Conservation (phyloP, 2,113 vertebrate species). For the Spea multiplicata region DNA sequence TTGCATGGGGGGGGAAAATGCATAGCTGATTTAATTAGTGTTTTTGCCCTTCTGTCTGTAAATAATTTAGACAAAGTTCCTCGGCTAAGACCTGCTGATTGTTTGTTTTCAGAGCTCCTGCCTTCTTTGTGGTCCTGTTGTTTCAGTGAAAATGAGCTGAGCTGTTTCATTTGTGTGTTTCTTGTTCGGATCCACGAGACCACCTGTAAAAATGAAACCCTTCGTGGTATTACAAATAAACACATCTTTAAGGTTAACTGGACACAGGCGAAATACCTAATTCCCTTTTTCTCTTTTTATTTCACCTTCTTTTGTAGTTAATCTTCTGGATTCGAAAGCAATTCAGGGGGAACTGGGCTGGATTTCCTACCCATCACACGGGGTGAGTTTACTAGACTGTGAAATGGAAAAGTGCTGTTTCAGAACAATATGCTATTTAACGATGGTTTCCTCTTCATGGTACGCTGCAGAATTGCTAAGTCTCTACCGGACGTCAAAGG, state of each 20-base stretch:
- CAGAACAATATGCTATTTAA: conserved; percentile 56
- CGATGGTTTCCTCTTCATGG: conserved; percentile 54
- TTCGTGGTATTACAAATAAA: conserved; percentile 57
- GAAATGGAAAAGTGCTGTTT: conserved; percentile 54
- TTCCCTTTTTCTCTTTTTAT: conserved; percentile 65
- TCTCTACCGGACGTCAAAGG: conserved; percentile 42
- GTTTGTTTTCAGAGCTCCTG: conserved; percentile 50
- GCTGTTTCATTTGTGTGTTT: conserved; percentile 54
- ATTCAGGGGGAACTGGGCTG: conserved; percentile 97
- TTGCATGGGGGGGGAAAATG: not conserved
- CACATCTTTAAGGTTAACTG: conserved; percentile 65
- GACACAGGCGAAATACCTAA: conserved; percentile 55
- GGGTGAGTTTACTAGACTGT: conserved; percentile 79
- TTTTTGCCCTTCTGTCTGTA: conserved; percentile 39
- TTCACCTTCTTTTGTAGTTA: conserved; percentile 78
- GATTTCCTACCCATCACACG: conserved; percentile 95
- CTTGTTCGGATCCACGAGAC: conserved; percentile 46
- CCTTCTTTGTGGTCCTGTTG: conserved; percentile 39
- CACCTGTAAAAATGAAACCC: conserved; percentile 70
- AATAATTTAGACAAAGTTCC: conserved; percentile 52
- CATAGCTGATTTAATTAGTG: conserved; percentile 28
- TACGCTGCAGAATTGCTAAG: conserved; percentile 1
- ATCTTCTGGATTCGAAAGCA: conserved; percentile 97
- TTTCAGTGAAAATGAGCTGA: conserved; percentile 48
- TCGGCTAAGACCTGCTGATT: conserved; percentile 53